Evolutionary conservation across 2,113 vertebrate genomes (phyloP).

Genomic region (Daphoenositta chrysoptera): DNA sequence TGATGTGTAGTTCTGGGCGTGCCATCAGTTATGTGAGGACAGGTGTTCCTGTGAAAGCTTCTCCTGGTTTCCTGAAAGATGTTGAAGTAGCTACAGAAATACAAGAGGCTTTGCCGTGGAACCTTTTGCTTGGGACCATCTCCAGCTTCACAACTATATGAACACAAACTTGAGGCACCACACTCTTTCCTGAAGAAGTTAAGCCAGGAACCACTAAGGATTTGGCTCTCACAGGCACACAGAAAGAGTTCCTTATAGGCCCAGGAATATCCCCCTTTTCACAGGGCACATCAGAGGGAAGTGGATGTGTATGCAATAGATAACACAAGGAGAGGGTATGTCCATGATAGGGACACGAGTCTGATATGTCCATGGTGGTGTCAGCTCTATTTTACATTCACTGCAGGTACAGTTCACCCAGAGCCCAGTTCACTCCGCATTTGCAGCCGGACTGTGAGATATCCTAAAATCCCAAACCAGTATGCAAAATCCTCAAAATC

Average conservation of each 20-base stretch:
- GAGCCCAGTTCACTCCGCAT: not conserved
- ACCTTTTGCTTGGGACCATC: not conserved
- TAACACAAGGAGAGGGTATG: accelerated
- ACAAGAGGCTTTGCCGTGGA: not conserved
- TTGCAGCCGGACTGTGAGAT: not conserved
- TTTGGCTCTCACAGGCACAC: not conserved
- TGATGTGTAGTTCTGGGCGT: not conserved
- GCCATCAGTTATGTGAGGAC: not conserved
- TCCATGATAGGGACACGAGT: no score
- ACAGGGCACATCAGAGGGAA: not conserved
- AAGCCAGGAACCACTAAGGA: not conserved
- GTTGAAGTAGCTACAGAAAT: not conserved
- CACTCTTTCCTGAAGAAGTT: not conserved
- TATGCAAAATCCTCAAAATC: not conserved
- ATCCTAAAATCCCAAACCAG: not conserved
- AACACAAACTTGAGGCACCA: not conserved
- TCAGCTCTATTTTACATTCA: not conserved
- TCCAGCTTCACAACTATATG: not conserved
- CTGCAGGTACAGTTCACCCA: not conserved
- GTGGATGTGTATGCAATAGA: not conserved
- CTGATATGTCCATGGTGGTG: no score
- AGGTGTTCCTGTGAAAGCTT: not conserved
- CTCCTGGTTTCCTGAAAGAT: not conserved
- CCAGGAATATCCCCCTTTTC: not conserved
- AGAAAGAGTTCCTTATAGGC: not conserved